Evolutionary conservation across 2,797 vertebrate genomes (phyloP).

Genomic region (Pantherophis alleghaniensis): DNA sequence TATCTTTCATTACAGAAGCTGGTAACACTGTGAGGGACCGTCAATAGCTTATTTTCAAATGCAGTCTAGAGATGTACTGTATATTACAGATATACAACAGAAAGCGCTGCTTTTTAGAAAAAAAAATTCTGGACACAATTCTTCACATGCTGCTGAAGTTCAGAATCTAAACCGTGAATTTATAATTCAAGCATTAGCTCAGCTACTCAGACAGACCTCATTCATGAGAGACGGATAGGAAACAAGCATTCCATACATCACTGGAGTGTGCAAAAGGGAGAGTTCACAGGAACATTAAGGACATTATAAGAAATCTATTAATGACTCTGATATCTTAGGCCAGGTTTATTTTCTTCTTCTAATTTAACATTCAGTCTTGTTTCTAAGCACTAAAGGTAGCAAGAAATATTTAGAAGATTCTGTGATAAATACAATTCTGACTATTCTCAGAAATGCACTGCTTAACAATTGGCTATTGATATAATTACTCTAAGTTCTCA

Average conservation of each 20-base stretch:
- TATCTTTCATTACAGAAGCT: conserved; percentile 23
- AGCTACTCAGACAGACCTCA: background rate
- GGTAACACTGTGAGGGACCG: conserved; percentile 13
- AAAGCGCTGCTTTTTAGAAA: background rate
- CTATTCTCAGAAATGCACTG: background rate
- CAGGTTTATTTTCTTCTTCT: background rate
- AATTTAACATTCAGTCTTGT: background rate
- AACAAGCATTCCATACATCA: conserved; percentile 1
- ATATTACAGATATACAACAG: background rate
- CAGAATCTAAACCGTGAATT: accelerated
- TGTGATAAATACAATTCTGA: background rate
- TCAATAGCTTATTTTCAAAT: background rate
- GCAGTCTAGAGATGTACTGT: background rate
- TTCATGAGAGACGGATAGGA: background rate
- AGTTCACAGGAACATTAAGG: background rate
- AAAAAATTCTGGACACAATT: background rate
- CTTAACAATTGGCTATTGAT: background rate
- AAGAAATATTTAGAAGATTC: background rate
- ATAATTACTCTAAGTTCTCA: background rate
- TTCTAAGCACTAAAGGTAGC: background rate
- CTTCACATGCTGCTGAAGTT: background rate
- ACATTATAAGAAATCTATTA: background rate
- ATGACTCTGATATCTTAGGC: background rate
- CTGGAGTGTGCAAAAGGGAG: background rate
- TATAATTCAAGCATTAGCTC: background rate